A percentile compares a stretch with the other conserved stretches of the same genome.
These are phyloP conservation scores for Pardalotus punctatus DNA, from an alignment of 2,113 vertebrate species.

Conservation along the genomic window DNA sequence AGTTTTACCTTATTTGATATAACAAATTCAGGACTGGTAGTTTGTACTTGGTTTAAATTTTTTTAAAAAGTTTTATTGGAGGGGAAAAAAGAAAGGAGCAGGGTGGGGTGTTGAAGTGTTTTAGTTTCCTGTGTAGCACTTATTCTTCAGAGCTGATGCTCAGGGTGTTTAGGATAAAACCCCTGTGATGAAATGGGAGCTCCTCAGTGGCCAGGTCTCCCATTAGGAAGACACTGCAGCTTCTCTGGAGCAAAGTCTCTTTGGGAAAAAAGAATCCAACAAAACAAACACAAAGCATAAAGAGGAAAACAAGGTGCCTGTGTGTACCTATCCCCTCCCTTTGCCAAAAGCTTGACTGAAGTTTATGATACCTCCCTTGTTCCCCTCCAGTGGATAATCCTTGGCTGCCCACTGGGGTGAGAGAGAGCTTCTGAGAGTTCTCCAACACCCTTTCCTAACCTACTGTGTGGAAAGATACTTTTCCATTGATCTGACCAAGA, in stretches of 20 bases:
- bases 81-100: accelerated
- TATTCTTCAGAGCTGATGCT: background rate
- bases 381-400: background rate
- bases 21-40: background rate
- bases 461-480: background rate
- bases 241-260: background rate
- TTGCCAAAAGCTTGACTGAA: background rate
- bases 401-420: background rate
- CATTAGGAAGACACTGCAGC: background rate
- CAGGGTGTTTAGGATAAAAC: accelerated
- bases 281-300: background rate
- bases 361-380: background rate
- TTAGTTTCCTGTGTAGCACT: background rate
- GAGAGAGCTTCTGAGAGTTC: background rate
- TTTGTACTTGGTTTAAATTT: background rate
- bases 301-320: background rate
- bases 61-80: background rate
- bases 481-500: background rate
- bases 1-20: background rate
- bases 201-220: background rate
- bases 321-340: background rate
- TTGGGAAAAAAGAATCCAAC: background rate
- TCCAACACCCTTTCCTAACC: background rate
- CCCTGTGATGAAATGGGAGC: background rate
- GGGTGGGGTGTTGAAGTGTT: background rate